Evolutionary conservation across 2,113 vertebrate genomes (phyloP), one percentile per base, ranked within the genome.

Genomic region (Pipra filicauda): DNA sequence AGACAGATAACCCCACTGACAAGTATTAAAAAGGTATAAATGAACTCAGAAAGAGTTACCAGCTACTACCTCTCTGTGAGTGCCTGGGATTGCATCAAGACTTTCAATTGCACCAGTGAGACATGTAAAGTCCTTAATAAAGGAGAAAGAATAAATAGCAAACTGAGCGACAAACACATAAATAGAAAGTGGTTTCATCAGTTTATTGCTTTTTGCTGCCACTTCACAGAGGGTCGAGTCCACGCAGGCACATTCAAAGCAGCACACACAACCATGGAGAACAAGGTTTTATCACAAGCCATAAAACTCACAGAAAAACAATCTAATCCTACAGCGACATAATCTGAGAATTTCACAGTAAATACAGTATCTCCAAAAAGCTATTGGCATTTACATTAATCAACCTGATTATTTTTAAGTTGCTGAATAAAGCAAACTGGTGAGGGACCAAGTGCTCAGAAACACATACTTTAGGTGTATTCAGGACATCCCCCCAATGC

Each of bases 121-220:
- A 31, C 27, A 27, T 2, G 11, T 3, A 48, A 75, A 72, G 55
- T 19, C 26, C 49, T 81, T 33, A 73, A 81, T 27, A 44, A 66
- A 90, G 48, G 15, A 85, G 16, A 28, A 23, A 78, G 49, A 93
- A 92, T 28, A 96, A 89, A 88, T 1, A 7, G 31, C 84, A 93
- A 70, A 85, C 37, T 13, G 33, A 39, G 72, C 6, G 3, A 88
- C 71, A 76, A 88, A 39, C 15, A 28, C 4, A 1, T 74, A 46
- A 66, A 55, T 87, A 88, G 51, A 91, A 97, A 95, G 77, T 88
- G 88, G 86, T 88, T 95, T 79, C 67, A 81, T 72, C 90, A 78
- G 39, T 95, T 97, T 95, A 95, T 96, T 96, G 92, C 89, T 96
- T 86, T 84, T 52, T 66, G 83, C 61, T 94, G 88, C 76, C 76